Evolutionary conservation across 2,888 invertebrate species (phyloP).

Genomic region (Vanessa cardui): DNA sequence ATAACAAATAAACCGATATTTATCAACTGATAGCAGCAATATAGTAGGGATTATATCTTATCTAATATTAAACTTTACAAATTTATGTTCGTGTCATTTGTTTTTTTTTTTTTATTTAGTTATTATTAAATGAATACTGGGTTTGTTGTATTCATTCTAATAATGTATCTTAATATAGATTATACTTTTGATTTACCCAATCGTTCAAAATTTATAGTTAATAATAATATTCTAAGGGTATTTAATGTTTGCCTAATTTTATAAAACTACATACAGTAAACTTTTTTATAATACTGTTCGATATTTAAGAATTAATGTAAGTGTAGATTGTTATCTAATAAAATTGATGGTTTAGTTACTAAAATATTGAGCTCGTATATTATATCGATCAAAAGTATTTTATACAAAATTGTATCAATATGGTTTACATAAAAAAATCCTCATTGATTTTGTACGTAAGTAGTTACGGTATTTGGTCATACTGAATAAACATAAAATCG

Average conservation of each 20-base stretch:
- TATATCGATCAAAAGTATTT: not conserved
- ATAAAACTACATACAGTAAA: too few relatives aligned
- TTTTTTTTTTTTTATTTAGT: not conserved
- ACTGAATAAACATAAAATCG: not conserved
- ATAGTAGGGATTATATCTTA: constrained; percentile 64
- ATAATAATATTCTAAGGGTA: too few relatives aligned
- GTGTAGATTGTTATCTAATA: too few relatives aligned
- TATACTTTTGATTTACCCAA: not conserved
- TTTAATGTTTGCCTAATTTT: too few relatives aligned
- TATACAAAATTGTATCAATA: not conserved
- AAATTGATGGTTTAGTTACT: too few relatives aligned
- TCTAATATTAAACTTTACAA: constrained; percentile 24
- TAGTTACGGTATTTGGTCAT: too few relatives aligned
- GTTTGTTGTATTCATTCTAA: not conserved
- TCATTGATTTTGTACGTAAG: too few relatives aligned
- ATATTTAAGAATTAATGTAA: too few relatives aligned
- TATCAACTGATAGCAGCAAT: constrained; percentile 66
- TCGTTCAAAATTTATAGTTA: too few relatives aligned
- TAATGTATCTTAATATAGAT: not conserved
- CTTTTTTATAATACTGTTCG: too few relatives aligned
- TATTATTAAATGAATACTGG: not conserved
- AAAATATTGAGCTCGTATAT: too few relatives aligned
- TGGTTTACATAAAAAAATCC: not conserved
- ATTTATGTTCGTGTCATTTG: constrained; percentile 5
- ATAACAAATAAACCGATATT: constrained; percentile 40